phyloP scores from a whole-genome alignment of 2,113 vertebrate genomes.

The Nansenia antarctica region DNA sequence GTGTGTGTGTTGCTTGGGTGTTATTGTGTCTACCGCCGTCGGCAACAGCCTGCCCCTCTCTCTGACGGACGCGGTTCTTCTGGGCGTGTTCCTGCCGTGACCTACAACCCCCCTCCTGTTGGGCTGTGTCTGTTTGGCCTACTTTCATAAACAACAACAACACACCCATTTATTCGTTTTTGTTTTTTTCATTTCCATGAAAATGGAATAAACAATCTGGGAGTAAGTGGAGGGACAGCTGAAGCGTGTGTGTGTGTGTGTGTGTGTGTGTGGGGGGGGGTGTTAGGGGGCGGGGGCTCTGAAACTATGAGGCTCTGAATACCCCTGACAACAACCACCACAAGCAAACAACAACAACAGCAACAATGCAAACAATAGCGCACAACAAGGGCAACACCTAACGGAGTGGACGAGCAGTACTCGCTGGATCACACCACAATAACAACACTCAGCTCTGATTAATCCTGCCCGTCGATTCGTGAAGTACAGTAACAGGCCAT shows the following conservation, averaged over 20 bases:
- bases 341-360: slow-evolving; percentile 24
- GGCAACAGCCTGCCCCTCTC: slow-evolving; percentile 61
- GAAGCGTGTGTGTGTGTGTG: neutral
- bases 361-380: slow-evolving; percentile 7
- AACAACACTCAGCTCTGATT: neutral
- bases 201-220: slow-evolving; percentile 67
- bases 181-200: slow-evolving; percentile 69
- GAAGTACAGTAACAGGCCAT: neutral
- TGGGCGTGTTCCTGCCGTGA: slow-evolving; percentile 68
- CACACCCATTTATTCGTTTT: slow-evolving; percentile 66
- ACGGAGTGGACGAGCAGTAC: neutral
- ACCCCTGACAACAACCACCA: too few relatives aligned
- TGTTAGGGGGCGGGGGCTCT: neutral
- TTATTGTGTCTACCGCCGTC: slow-evolving; percentile 62
- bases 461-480: neutral
- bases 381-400: neutral
- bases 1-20: slow-evolving; percentile 13
- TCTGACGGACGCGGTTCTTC: slow-evolving; percentile 61
- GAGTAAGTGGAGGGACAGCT: slow-evolving; percentile 31
- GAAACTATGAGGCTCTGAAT: too few relatives aligned
- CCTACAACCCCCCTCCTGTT: slow-evolving; percentile 73
- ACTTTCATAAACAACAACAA: slow-evolving; percentile 77
- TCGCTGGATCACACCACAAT: neutral
- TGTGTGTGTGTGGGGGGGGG: neutral
- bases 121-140: slow-evolving; percentile 76